Evolutionary conservation across 1,140 invertebrate genomes (phyloP).

Genomic region (Conopomorpha cramerella): DNA sequence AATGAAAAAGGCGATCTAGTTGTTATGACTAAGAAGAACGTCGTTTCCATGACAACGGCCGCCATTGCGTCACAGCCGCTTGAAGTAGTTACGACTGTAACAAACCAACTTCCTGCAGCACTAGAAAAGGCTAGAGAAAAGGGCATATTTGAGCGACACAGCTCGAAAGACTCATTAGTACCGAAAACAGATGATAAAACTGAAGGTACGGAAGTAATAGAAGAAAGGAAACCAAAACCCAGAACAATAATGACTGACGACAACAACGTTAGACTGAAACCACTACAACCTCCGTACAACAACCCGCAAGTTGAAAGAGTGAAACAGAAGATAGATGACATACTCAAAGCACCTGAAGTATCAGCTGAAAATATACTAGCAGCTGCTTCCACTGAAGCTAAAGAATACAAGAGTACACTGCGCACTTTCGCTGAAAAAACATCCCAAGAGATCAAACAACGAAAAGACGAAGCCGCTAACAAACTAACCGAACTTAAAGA

Average conservation of each 20-base stretch:
- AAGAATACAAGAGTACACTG: slow-evolving; percentile 24
- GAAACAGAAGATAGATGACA: slow-evolving; percentile 54
- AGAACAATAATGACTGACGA: slow-evolving; percentile 29
- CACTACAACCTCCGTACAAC: slow-evolving; percentile 40
- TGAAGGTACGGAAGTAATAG: slow-evolving; percentile 9
- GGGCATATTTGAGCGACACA: slow-evolving; percentile 46
- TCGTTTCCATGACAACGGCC: slow-evolving; percentile 60
- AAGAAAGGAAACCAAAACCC: slow-evolving; percentile 15
- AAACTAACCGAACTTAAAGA: slow-evolving; percentile 34
- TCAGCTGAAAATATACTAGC: slow-evolving; percentile 42
- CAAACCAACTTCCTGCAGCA: slow-evolving; percentile 48
- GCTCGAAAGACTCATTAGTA: slow-evolving; percentile 50
- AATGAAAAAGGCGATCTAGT: slow-evolving; percentile 48
- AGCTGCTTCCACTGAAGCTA: slow-evolving; percentile 18
- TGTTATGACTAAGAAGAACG: slow-evolving; percentile 49
- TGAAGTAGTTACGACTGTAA: slow-evolving; percentile 54
- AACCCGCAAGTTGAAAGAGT: slow-evolving; percentile 53
- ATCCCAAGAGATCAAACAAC: slow-evolving; percentile 23
- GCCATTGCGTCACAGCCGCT: slow-evolving; percentile 57
- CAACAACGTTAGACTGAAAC: slow-evolving; percentile 41
- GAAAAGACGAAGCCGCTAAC: slow-evolving; percentile 21
- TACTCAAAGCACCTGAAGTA: slow-evolving; percentile 47
- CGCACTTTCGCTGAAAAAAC: slow-evolving; percentile 30
- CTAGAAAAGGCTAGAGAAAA: slow-evolving; percentile 58
- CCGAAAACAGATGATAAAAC: slow-evolving; percentile 31